Base-by-base conservation (phyloP, 2,797 vertebrate species). In the Nothura maculosa region DNA sequence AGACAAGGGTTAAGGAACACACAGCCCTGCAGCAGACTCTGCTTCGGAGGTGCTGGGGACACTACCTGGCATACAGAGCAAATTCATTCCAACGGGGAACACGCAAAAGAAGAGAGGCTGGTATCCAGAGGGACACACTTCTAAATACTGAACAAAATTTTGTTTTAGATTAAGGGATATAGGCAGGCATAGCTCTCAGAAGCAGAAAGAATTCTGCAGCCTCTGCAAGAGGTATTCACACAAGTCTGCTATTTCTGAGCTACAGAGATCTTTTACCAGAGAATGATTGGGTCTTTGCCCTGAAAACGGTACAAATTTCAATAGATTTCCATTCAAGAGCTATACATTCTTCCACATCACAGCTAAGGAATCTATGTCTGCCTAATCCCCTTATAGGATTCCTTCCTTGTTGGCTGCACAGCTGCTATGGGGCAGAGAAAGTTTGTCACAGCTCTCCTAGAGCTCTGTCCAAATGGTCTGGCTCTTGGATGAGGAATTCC, bases 1-100 rank as follows among this genome's bases (percentile, higher is more conserved):
- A 92, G 93, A 94, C 89, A 55, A 21, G 57, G 75, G 97, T 97
- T 98, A 98, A 99, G 98, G 98, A 98, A 96, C 87, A 9, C 28
- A 94, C 42, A 74, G 68, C n/a, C 42, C 24, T 40, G 64, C 72
- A 70, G 55, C 50, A 57, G 64, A 73, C 75, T 9, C 3, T 27
- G 9, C 50, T 86, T 87, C 50, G 81, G 58, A 82, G 50, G 73
- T 60, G 34, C 30, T 8, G 50, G 45, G 50, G 54, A 55, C 27
- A 8, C 42, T 73, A n/a, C 12, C 40, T 80, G 58, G 60, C 42
- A 89, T 17, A 67, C 40, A 58, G 21, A 84, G 68, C 11, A 80
- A 79, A 86, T 61, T 61, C 10, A 89, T 57, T 87, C 19, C 61
- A 83, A 32, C 17, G 22, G n/a, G 55, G 27, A 90, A 55, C 9